Evolutionary conservation across 2,888 invertebrate genomes (phyloP), one percentile per base, ranked within the genome.

Genomic region (Thecophora atra): DNA sequence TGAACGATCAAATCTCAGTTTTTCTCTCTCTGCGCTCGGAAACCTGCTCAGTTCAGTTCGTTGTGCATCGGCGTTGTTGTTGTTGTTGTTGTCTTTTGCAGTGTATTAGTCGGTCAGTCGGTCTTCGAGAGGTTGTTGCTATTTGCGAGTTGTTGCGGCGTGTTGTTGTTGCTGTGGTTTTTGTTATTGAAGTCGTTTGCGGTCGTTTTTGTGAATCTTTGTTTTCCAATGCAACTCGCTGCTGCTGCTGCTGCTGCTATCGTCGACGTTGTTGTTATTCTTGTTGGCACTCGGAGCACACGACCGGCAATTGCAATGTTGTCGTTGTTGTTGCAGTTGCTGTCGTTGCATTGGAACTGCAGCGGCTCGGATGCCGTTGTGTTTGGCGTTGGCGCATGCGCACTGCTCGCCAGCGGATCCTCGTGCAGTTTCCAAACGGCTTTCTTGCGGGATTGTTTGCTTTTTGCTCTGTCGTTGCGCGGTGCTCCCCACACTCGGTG

Each of bases 51-150:
- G 24, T 24, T 30, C 71, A 56, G 71, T 17, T 47, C 47, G 47
- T 4, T 69, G 64, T 11, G n/a, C 58, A 28, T 28, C 3, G 52
- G 8, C 66, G 72, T 69, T 71, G 71, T 69, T 75, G 72, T 62
- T 77, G 73, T 24, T 74, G 73, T 67, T 75, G 74, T 66, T 75
- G 70, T 73, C 75, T 77, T 81, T 76, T 84, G 84, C 84, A 85
- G 84, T 86, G 85, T 86, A 86, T 86, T 86, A 86, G 86, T 87
- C 86, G 86, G 86, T 87, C 86, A 87, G 86, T 87, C 86, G 86
- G 86, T 87, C 85, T 87, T 85, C 81, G 86, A 85, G 86, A 85
- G 84, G 84, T 85, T 85, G 84, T 85, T 85, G 85, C 84, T 85
- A 83, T 84, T 82, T 81, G 81, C 80, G 75, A 78, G 73, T 77